Evolutionary conservation across 2,797 vertebrate species (phyloP), one percentile per base, ranked within the genome.

Genomic region (Sebastes hopkinsi): DNA sequence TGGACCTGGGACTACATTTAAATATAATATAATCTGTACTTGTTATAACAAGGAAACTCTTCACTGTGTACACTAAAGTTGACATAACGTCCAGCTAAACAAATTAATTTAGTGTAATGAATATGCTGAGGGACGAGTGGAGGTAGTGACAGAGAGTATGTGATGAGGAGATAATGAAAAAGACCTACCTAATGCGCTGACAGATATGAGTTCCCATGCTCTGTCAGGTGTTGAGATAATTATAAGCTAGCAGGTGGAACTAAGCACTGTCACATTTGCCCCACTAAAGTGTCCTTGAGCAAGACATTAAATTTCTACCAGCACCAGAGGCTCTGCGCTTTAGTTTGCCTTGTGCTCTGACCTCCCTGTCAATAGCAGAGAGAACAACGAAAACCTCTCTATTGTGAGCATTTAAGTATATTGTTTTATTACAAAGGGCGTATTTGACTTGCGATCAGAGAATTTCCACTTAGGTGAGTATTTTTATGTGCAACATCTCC

Each of bases 241-340:
- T 87, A 77, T 67, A 69, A 85, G 36, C 13, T 46, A 79, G 64
- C 75, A 72, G 69, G 60, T 88, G 81, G 77, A 88, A 85, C 79
- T 86, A 80, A 87, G 67, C 67, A 67, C 81, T 84, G 69, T 82
- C 75, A 79, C 72, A 76, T 82, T 85, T 75, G 27, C 18, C 56
- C 60, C 38, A 14, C 36, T 81, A 22, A 77, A 73, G 67, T 54
- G 59, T 87, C 84, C 81, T 82, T 77, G 32, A 80, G 80, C 67
- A 82, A 82, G 64, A 79, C 71, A 12, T 68, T 54, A 25, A 34
- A 5, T 82, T 56, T 79, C 20, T 60, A 61, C 42, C 59, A 25
- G 12, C 27, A 14, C 11, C 27, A 22, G 12, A 75, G 16, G 20
- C 14, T 10, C 3, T 22, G 36, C 34, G 52, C 42, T 84, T 52